phyloP scores from a whole-genome alignment of 2,888 invertebrate genomes.

The Hypolimnas misippus region DNA sequence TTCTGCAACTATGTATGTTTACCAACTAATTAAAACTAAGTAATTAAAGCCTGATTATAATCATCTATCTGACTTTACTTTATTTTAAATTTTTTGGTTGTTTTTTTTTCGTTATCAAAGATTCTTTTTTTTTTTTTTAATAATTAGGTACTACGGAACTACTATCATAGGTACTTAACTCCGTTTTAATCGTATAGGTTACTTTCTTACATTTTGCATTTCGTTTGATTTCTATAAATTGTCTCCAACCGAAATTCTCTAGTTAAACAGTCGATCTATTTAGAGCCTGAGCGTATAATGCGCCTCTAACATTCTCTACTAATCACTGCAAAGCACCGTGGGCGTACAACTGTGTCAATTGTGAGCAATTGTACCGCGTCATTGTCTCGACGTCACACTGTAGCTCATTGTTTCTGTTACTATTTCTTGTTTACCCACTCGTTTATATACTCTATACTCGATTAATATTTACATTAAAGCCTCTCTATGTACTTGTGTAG shows the following conservation, averaged over 20 bases:
- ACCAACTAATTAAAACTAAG: too few relatives aligned
- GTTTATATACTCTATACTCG: slow-evolving; percentile 36
- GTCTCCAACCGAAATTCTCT: not conserved
- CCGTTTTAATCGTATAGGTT: too few relatives aligned
- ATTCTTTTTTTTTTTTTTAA: too few relatives aligned
- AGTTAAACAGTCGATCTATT: not conserved
- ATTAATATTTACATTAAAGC: slow-evolving; percentile 51
- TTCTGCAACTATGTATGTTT: too few relatives aligned
- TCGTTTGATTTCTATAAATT: not conserved
- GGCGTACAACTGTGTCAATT: slow-evolving; percentile 51
- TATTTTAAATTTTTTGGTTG: too few relatives aligned
- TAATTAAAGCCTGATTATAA: too few relatives aligned
- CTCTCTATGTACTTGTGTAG: not conserved
- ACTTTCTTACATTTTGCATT: too few relatives aligned
- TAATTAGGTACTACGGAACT: too few relatives aligned
- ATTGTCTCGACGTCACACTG: slow-evolving; percentile 35
- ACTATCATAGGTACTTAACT: too few relatives aligned
- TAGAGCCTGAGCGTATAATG: not conserved
- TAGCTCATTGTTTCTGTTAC: slow-evolving; percentile 33
- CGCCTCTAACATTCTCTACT: not conserved
- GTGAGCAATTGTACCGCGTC: slow-evolving; percentile 39
- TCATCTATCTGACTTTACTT: too few relatives aligned
- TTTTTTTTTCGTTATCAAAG: too few relatives aligned
- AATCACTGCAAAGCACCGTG: slow-evolving; percentile 17
- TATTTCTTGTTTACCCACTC: slow-evolving; percentile 37